Percentiles rank a stretch among this genome's conserved stretches.
phyloP scores from a whole-genome alignment of 2,113 vertebrate species.

The Pelodiscus sinensis region DNA sequence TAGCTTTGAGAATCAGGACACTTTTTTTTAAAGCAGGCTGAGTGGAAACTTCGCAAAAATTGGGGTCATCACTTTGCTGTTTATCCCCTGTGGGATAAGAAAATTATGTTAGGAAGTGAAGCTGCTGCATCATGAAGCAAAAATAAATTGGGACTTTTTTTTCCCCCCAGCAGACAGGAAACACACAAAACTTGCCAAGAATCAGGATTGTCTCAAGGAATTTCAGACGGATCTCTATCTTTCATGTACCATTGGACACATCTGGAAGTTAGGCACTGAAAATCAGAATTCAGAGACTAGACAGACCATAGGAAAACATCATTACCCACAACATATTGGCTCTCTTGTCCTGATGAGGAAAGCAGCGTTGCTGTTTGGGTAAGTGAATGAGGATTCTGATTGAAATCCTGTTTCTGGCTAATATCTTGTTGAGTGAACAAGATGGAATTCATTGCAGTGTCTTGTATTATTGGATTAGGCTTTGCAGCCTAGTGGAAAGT shows the following conservation, averaged over 20 bases:
- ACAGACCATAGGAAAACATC: slow-evolving; percentile 56
- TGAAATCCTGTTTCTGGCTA: slow-evolving; percentile 32
- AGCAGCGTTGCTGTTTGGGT: slow-evolving; percentile 50
- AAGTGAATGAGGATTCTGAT: slow-evolving; percentile 51
- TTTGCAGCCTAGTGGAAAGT: slow-evolving; percentile 52
- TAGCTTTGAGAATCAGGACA: slow-evolving; percentile 13
- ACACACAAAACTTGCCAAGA: slow-evolving; percentile 58
- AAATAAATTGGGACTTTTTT: not conserved
- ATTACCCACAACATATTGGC: slow-evolving; percentile 26
- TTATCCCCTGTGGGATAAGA: slow-evolving; percentile 35
- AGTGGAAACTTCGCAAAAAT: slow-evolving; percentile 30
- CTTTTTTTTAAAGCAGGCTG: not conserved
- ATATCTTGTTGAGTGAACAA: not conserved
- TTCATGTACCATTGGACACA: slow-evolving; percentile 68
- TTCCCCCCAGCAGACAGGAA: slow-evolving; percentile 32
- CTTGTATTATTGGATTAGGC: slow-evolving; percentile 34
- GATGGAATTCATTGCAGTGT: slow-evolving; percentile 35
- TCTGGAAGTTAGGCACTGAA: slow-evolving; percentile 60
- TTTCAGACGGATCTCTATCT: slow-evolving; percentile 71
- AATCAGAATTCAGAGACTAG: slow-evolving; percentile 66
- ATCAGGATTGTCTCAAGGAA: slow-evolving; percentile 59
- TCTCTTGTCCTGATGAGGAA: slow-evolving; percentile 29
- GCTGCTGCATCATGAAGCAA: not conserved
- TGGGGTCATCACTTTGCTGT: slow-evolving; percentile 6
- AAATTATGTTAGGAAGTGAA: slow-evolving; percentile 10